These are phyloP conservation scores for Lordiphosa collinella DNA, from an alignment of 1,140 invertebrate species.

Conservation along the genomic window DNA sequence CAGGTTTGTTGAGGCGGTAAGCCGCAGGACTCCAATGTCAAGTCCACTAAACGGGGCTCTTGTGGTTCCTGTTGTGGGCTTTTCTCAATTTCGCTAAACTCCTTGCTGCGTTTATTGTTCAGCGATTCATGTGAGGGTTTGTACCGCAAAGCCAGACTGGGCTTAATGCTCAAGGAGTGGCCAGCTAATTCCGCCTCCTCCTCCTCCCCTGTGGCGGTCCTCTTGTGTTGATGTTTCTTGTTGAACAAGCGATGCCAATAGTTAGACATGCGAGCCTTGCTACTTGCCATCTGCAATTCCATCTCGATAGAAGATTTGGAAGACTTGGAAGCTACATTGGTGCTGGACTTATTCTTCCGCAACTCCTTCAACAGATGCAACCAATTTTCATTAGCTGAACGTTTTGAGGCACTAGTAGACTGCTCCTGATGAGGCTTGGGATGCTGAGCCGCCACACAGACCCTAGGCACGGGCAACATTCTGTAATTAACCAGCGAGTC, in stretches of 20 bases:
- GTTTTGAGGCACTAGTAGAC: neutral
- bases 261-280: conserved; percentile 8
- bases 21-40: conserved; percentile 43
- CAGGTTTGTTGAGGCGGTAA: conserved; percentile 55
- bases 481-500: conserved; percentile 55
- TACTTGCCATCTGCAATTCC: neutral
- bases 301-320: conserved; percentile 30
- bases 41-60: conserved; percentile 9
- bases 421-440: conserved; percentile 7
- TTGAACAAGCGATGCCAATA: conserved; percentile 33
- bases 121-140: conserved; percentile 58
- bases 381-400: conserved; percentile 5
- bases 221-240: neutral
- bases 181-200: neutral
- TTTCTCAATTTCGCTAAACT: conserved; percentile 1
- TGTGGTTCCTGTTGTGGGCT: neutral
- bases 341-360: neutral
- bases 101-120: conserved; percentile 32
- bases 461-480: neutral
- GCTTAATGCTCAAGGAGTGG: conserved; percentile 8
- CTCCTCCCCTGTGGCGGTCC: neutral
- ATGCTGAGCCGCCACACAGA: conserved; percentile 6
- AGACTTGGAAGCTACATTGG: neutral
- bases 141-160: conserved; percentile 42
- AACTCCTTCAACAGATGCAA: conserved; percentile 1